These are phyloP conservation scores for human (Homo sapiens) DNA, from an alignment of 2,113 vertebrate species.

Conservation along the genomic window GRCh38 chr4:3154501-3155000, in stretches of 20 bases:
- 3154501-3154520: neutral
- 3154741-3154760: neutral
- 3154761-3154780: neutral
- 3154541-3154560: neutral
- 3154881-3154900: too few species aligned
- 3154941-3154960: neutral
- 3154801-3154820: neutral
- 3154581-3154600: accelerated
- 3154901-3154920: accelerated
- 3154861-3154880: accelerated
- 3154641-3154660: accelerated
- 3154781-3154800: too few species aligned
- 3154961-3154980: neutral
- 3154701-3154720: accelerated
- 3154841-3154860: neutral
- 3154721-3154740: neutral
- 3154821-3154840: neutral
- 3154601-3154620: accelerated
- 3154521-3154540: neutral
- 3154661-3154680: neutral
- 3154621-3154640: accelerated
- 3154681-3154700: neutral
- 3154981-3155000: accelerated
- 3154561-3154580: neutral
- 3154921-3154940: neutral